Evolutionary conservation across 2,797 vertebrate species (phyloP).

Genomic region (Lycodopsis pacificus): DNA sequence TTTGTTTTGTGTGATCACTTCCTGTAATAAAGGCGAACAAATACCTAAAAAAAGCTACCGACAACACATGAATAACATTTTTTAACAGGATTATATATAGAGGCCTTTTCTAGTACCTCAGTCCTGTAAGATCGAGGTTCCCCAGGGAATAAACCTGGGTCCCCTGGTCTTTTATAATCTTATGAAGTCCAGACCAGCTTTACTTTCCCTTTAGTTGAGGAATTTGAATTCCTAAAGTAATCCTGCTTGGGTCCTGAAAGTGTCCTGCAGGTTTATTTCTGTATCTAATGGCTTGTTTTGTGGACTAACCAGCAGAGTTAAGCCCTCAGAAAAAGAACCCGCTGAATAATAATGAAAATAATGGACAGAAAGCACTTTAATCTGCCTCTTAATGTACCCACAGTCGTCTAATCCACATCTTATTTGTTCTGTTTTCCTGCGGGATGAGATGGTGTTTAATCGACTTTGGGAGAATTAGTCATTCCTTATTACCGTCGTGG

Average conservation of each 20-base stretch:
- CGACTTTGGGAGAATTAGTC: slow-evolving; percentile 86
- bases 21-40: too few relatives aligned
- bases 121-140: too few relatives aligned
- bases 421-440: slow-evolving; percentile 72
- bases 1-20: too few relatives aligned
- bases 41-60: too few relatives aligned
- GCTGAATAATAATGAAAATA: slow-evolving; percentile 74
- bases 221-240: not conserved
- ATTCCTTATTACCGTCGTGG: slow-evolving; percentile 81
- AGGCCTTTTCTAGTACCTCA: too few relatives aligned
- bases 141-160: too few relatives aligned
- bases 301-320: slow-evolving; percentile 60
- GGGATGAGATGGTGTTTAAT: slow-evolving; percentile 79
- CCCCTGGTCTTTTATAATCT: too few relatives aligned
- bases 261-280: slow-evolving; percentile 1
- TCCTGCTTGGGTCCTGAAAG: not conserved
- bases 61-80: too few relatives aligned
- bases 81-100: too few relatives aligned
- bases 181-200: too few relatives aligned
- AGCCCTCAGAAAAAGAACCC: slow-evolving; percentile 63
- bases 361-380: slow-evolving; percentile 77
- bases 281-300: slow-evolving; percentile 72
- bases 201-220: too few relatives aligned
- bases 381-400: slow-evolving; percentile 81
- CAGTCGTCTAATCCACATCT: slow-evolving; percentile 83